phyloP scores from a whole-genome alignment of 2,888 invertebrate species.

The Aporophyla lueneburgensis region DNA sequence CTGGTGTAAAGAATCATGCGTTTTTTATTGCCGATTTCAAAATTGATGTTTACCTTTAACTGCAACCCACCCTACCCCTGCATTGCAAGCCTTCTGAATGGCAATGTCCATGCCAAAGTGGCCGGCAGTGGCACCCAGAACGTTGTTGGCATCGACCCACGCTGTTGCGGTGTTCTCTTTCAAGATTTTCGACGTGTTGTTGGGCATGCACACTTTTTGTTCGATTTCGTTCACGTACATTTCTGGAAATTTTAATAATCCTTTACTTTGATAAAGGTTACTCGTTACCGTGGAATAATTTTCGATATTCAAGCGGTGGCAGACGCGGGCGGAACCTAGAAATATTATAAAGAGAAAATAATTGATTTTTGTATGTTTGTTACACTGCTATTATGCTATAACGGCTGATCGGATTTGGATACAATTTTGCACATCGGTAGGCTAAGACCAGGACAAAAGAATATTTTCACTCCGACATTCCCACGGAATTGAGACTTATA shows the following conservation, averaged over 20 bases:
- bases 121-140: conserved; percentile 95
- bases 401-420: too few species aligned
- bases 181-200: conserved; percentile 92
- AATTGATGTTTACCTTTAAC: conserved; percentile 90
- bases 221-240: conserved; percentile 95
- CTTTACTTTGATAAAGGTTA: too few species aligned
- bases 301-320: too few species aligned
- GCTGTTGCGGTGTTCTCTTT: conserved; percentile 93
- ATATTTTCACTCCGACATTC: background rate
- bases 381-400: too few species aligned
- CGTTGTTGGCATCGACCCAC: conserved; percentile 95
- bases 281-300: too few species aligned
- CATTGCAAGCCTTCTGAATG: conserved; percentile 94
- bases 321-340: too few species aligned
- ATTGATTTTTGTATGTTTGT: too few species aligned
- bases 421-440: too few species aligned
- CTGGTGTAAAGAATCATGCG: too few species aligned
- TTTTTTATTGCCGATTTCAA: background rate
- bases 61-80: conserved; percentile 96
- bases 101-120: conserved; percentile 95
- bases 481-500: too few species aligned
- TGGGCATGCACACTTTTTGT: conserved; percentile 90
- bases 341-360: too few species aligned
- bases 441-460: too few species aligned
- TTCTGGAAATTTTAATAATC: conserved; percentile 85